Conservation (phyloP, 2,797 vertebrate species). For the Amazonetta brasiliensis region DNA sequence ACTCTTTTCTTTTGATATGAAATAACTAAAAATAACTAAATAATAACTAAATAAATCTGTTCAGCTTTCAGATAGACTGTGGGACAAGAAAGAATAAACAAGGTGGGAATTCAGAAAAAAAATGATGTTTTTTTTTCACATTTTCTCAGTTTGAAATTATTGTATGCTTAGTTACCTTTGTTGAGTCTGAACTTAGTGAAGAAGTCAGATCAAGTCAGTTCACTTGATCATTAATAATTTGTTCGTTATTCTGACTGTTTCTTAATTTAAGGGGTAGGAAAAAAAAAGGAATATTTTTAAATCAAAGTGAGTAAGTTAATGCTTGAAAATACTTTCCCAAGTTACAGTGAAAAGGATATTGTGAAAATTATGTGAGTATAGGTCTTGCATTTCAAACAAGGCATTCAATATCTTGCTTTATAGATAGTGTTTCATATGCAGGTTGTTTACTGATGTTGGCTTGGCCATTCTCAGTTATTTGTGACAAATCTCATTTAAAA, state of each 20-base stretch:
- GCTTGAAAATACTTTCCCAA: neutral
- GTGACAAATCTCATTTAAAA: neutral
- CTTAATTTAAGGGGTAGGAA: neutral
- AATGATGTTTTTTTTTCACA: neutral
- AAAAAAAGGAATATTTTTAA: neutral
- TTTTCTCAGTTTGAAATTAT: conserved; percentile 4
- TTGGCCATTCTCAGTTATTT: neutral
- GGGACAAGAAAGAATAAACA: neutral
- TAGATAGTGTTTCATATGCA: neutral
- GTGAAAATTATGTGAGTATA: neutral
- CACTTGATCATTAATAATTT: neutral
- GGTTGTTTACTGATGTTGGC: neutral
- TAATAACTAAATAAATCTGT: neutral
- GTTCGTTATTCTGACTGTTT: neutral
- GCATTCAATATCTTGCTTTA: neutral
- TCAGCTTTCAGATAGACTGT: neutral
- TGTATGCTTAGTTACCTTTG: neutral
- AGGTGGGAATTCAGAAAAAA: conserved; percentile 9
- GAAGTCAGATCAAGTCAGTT: too few relatives aligned
- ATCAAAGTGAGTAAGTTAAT: neutral
- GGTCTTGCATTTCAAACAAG: neutral
- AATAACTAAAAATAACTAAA: neutral
- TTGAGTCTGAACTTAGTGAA: neutral
- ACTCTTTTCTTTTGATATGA: conserved; percentile 18
- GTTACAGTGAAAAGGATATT: neutral